Base-by-base conservation (phyloP, 2,888 invertebrate genomes). In the Eristalinus aeneus region DNA sequence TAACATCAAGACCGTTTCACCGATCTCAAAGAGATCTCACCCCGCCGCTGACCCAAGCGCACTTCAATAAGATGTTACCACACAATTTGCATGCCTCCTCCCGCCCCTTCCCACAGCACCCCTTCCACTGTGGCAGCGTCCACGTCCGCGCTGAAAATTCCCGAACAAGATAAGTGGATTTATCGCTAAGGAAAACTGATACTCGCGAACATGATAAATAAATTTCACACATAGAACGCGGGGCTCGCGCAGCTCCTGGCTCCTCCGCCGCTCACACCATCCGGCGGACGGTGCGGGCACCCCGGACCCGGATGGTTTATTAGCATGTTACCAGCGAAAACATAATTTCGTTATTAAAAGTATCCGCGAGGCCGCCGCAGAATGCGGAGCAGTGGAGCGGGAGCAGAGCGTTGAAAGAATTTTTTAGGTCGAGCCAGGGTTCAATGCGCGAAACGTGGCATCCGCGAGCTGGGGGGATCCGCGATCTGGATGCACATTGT, bases 241-340 rank as follows among this genome's bases (percentile, higher is more conserved):
- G 20, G 22, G 31, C 56, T 32, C 12, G 20, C 61, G 58, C 46
- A 65, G 61, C 75, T 80, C 56, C 61, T 72, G 12, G 23, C 69
- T 65, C 31, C 32, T 67, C 46, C 22, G 54, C 36, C 32, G 63
- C n/a, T 58, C 46, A 79, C 60, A 58, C 63, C 34, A 74, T 6
- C 32, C 39, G n/a, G 6, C 39, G 0, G 39, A n/a, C 63, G 67
- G 67, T 65, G 27, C 31, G 9, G 22, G 53, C 22, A 68, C 53
- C 36, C 53, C 61, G 79, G 64, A 86, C 82, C 82, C 69, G 82
- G 78, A 88, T 88, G 82, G 87, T 88, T 88, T 88, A 88, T 88
- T 88, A 88, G 88, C 88, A 88, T 88, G 88, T 88, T 88, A 88
- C 81, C 84, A 80, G 88, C 88, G 81, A 88, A 88, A 88, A 88